Evolutionary conservation across 2,888 invertebrate species (phyloP).

Genomic region (Nasonovia ribisnigri): DNA sequence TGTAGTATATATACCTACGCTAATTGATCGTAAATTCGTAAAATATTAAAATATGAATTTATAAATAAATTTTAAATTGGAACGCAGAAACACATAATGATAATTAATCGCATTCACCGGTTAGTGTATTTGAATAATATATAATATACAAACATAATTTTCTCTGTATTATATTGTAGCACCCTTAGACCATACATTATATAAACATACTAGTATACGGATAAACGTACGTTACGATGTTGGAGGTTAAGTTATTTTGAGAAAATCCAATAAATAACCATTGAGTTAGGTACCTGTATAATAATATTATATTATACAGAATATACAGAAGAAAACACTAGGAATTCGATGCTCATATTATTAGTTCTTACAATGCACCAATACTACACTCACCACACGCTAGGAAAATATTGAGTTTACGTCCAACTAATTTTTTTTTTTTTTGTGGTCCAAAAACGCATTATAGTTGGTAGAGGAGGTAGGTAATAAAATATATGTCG

Average conservation of each 20-base stretch:
- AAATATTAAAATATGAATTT: neutral
- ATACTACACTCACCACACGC: neutral
- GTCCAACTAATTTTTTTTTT: neutral
- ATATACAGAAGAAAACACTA: neutral
- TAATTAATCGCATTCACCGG: neutral
- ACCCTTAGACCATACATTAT: neutral
- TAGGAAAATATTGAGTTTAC: neutral
- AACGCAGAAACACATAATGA: neutral
- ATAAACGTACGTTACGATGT: neutral
- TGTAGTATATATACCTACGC: neutral
- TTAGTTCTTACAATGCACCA: neutral
- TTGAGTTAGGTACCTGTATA: neutral
- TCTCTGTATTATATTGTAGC: neutral
- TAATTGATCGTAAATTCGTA: neutral
- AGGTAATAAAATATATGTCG: neutral
- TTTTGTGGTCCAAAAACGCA: neutral
- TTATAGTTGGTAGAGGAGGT: neutral
- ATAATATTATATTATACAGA: neutral
- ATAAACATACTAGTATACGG: neutral
- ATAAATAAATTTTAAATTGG: neutral
- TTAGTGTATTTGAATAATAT: neutral
- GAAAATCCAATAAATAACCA: neutral
- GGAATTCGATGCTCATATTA: neutral
- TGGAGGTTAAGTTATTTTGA: neutral
- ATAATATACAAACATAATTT: neutral